A percentile compares a stretch with the other conserved stretches of the same genome.
Conservation (phyloP, 2,797 vertebrate species). For the Catamblyrhynchus diadema region DNA sequence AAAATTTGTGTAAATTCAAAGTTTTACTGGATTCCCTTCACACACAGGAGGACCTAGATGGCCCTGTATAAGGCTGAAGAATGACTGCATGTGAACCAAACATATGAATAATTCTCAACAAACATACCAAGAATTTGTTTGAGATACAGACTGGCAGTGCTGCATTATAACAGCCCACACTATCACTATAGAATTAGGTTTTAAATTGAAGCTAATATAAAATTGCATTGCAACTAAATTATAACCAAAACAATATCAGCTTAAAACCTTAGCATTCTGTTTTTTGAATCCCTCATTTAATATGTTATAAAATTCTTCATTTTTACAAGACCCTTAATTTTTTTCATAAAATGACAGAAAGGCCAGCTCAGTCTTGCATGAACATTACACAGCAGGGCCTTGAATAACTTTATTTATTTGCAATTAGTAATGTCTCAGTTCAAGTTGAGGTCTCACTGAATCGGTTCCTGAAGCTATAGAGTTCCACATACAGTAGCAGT, state of each 20-base stretch:
- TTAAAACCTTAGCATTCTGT: not conserved
- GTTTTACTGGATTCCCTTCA: not conserved
- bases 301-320: not conserved
- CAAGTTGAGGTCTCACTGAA: not conserved
- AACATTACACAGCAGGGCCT: not conserved
- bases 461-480: not conserved
- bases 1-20: not conserved
- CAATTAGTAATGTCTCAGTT: not conserved
- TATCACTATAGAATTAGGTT: not conserved
- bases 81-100: not conserved
- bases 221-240: not conserved
- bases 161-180: not conserved
- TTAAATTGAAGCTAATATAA: not conserved
- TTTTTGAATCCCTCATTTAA: not conserved
- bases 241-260: not conserved
- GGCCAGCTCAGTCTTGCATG: not conserved
- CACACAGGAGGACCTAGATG: not conserved
- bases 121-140: not conserved
- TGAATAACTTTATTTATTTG: not conserved
- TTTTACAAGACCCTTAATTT: not conserved
- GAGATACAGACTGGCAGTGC: not conserved
- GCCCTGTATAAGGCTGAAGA: not conserved
- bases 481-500: not conserved
- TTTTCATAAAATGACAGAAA: not conserved
- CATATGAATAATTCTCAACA: not conserved